Evolutionary conservation across 2,888 invertebrate species (phyloP).

Genomic region (Troides aeacus): DNA sequence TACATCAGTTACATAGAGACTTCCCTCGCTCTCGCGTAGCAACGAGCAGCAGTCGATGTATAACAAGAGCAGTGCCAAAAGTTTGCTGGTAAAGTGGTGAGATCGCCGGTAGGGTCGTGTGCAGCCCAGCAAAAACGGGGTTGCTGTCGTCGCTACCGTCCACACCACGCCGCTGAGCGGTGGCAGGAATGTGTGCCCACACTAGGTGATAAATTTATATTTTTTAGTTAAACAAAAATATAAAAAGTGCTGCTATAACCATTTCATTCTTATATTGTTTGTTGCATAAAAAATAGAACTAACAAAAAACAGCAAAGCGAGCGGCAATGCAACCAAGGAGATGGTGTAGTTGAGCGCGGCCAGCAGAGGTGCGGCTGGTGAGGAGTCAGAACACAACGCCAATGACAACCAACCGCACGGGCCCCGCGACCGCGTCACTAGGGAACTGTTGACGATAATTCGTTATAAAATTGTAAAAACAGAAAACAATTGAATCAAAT

Average conservation of each 20-base stretch:
- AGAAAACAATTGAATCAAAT: not conserved
- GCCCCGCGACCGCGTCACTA: constrained; percentile 54
- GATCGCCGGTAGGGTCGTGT: constrained; percentile 27
- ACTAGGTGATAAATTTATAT: constrained; percentile 39
- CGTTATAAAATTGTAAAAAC: not conserved
- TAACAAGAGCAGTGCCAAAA: constrained; percentile 52
- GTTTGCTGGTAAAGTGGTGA: constrained; percentile 23
- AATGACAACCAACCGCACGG: constrained; percentile 65
- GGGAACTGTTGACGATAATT: constrained; percentile 42
- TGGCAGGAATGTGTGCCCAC: constrained; percentile 51
- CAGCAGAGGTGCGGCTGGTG: constrained; percentile 34
- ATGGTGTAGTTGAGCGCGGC: constrained; percentile 43
- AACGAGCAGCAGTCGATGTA: constrained; percentile 59
- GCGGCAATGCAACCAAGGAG: constrained; percentile 50
- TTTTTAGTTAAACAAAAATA: no score
- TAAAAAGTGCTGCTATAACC: no score
- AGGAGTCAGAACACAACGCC: constrained; percentile 42
- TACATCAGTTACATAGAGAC: constrained; percentile 44
- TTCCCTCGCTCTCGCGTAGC: constrained; percentile 52
- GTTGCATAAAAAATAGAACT: constrained; percentile 30
- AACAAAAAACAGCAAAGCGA: constrained; percentile 50
- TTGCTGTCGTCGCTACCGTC: constrained; percentile 39
- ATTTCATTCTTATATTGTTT: no score
- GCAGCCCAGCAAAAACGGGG: constrained; percentile 48
- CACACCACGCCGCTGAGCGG: constrained; percentile 41